A percentile compares a stretch with the other conserved stretches of the same genome.
phyloP scores from a whole-genome alignment of 1,140 invertebrate species.

The Acromyrmex echinatior region DNA sequence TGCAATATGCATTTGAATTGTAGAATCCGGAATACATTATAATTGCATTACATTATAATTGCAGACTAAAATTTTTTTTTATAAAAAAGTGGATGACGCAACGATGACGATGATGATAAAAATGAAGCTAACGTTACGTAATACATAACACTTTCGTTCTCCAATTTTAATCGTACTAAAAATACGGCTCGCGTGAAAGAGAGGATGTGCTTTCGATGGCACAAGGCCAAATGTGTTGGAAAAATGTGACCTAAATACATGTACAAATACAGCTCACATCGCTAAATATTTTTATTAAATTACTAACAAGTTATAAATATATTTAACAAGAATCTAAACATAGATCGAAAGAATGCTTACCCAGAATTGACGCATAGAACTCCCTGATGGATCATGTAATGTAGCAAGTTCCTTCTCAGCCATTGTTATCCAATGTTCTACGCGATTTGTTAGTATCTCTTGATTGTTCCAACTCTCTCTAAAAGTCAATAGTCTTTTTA shows the following conservation, averaged over 20 bases:
- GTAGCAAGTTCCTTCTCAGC: constrained; percentile 90
- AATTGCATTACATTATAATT: background rate
- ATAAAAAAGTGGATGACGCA: no score
- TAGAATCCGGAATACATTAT: background rate
- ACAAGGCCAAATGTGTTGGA: constrained; percentile 40
- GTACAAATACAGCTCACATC: background rate
- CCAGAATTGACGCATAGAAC: constrained; percentile 93
- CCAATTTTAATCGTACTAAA: constrained; percentile 37
- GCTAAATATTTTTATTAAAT: constrained; percentile 8
- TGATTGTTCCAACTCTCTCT: constrained; percentile 92
- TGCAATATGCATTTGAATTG: background rate
- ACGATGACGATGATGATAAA: background rate
- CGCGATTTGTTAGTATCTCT: constrained; percentile 90
- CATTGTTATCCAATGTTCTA: constrained; percentile 91
- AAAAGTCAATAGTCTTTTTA: constrained; percentile 91
- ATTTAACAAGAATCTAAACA: background rate
- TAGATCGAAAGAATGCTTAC: constrained; percentile 79
- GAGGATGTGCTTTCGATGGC: constrained; percentile 18
- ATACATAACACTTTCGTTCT: background rate
- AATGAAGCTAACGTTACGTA: constrained; percentile 3
- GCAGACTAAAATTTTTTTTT: background rate
- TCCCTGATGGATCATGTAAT: constrained; percentile 87
- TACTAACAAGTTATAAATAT: constrained; percentile 25
- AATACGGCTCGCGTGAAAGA: constrained; percentile 28
- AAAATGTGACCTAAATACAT: constrained; percentile 35